A percentile compares a stretch with the other conserved stretches of the same genome.
These are phyloP conservation scores for Hydrotaea diabolus DNA, from an alignment of 2,888 invertebrate genomes.

Conservation along the genomic window DNA sequence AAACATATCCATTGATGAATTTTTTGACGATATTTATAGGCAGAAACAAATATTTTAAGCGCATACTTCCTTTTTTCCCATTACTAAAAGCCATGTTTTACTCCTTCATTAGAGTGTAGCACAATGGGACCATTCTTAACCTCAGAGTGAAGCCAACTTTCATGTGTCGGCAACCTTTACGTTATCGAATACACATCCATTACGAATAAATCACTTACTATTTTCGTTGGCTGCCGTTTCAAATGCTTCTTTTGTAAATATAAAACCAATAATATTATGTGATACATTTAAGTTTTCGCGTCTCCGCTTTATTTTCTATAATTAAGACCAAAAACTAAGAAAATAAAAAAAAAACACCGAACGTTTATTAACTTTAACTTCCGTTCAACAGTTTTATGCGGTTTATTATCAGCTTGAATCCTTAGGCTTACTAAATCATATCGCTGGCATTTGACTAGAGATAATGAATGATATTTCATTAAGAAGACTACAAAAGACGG, in stretches of 20 bases:
- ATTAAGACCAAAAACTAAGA: neutral
- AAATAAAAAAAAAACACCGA: too few relatives aligned
- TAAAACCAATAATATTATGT: constrained; percentile 44
- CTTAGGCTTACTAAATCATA: neutral
- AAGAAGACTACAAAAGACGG: neutral
- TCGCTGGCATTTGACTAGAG: neutral
- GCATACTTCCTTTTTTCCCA: too few relatives aligned
- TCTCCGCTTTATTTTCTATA: neutral
- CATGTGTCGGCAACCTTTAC: too few relatives aligned
- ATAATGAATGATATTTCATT: neutral
- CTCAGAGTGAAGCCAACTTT: too few relatives aligned
- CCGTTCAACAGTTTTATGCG: constrained; percentile 3
- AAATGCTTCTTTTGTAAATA: constrained; percentile 40
- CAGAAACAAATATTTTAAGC: too few relatives aligned
- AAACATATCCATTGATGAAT: too few relatives aligned
- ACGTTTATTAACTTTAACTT: neutral
- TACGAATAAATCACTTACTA: constrained; percentile 18
- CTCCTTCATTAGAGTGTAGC: too few relatives aligned
- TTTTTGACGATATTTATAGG: too few relatives aligned
- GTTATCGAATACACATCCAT: too few relatives aligned
- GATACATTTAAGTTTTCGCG: constrained; percentile 28
- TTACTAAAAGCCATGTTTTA: too few relatives aligned
- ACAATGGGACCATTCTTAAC: too few relatives aligned
- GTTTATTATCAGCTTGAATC: neutral
- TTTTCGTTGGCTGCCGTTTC: constrained; percentile 8